Base-by-base conservation (phyloP, 2,113 vertebrate genomes). In the rat (Rattus norvegicus) region DNA sequence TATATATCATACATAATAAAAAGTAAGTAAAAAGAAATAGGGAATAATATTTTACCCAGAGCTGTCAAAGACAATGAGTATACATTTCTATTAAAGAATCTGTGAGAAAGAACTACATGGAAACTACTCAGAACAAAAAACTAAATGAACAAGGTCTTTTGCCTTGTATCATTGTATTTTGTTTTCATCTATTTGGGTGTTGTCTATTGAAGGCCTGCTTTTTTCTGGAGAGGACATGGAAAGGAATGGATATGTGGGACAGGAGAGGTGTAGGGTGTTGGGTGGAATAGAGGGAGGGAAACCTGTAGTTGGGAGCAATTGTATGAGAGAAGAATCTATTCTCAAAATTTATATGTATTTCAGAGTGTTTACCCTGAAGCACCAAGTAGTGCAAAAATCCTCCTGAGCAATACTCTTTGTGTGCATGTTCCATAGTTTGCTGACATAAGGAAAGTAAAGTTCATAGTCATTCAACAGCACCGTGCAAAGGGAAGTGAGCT, bases 101-200 rank as follows among this genome's bases (percentile, higher is more conserved):
- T n/a, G 19, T 91, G 39, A 73, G 86, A 86, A 92, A 90, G 10
- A 77, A 94, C 0, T 89, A 8, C 72, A 73, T 63, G 13, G 56
- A 92, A 79, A 92, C 67, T 96, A 96, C 92, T 75, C 2, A 95
- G 79, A 95, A 70, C 65, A 52, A 90, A 52, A 90, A 88, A n/a
- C 83, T 95, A 84, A 80, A 36, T 72, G 59, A 92, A 84, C 56
- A 39, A 84, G 13, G 22, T 1, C 22, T 84, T 84, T 43, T 39
- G 22, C 49, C 22, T 84, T 83, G 11, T 43, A 5, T 16, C 36
- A 56, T 36, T n/a, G 33, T 56, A 56, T 43, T 12, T 24, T 61
- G 22, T 61, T 61, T 84, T 61, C 7, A 16, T 7, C 36, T 39
- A 22, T 39, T 79, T 28, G 7, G 22, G 12, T 61, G 22, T 59